Conservation (phyloP, 1,140 invertebrate genomes). For the Brachionus paranguensis region DNA sequence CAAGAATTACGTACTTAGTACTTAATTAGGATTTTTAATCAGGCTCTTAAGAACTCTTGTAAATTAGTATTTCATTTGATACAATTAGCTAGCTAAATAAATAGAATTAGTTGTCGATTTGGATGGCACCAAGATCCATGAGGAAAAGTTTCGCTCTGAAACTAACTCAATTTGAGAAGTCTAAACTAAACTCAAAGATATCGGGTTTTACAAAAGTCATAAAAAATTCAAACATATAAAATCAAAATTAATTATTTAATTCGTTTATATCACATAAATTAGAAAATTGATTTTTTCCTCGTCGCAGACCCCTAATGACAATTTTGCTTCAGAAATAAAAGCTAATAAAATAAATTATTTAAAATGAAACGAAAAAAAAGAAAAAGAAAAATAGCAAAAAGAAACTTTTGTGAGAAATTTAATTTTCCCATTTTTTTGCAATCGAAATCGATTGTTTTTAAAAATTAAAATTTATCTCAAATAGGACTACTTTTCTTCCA, state of each 20-base stretch:
- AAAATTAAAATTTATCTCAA: not conserved
- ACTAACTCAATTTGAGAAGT: not conserved
- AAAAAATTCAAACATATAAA: slow-evolving; percentile 4
- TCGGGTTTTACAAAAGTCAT: not conserved
- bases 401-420: not conserved
- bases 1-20: not conserved
- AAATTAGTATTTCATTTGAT: not conserved
- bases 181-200: not conserved
- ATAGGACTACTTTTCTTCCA: not conserved
- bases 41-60: not conserved
- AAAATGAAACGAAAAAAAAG: not conserved
- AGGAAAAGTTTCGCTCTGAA: not conserved
- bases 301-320: not conserved
- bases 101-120: not conserved
- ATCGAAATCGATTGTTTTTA: not conserved
- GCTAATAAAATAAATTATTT: not conserved
- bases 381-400: not conserved
- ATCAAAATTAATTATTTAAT: slow-evolving; percentile 4
- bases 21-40: not conserved
- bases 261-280: slow-evolving; percentile 1
- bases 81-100: not conserved
- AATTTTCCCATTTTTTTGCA: not conserved
- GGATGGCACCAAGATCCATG: not conserved
- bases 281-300: not conserved
- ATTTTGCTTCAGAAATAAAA: not conserved